Conservation (phyloP, 2,797 vertebrate species). For the Streptopelia turtur region DNA sequence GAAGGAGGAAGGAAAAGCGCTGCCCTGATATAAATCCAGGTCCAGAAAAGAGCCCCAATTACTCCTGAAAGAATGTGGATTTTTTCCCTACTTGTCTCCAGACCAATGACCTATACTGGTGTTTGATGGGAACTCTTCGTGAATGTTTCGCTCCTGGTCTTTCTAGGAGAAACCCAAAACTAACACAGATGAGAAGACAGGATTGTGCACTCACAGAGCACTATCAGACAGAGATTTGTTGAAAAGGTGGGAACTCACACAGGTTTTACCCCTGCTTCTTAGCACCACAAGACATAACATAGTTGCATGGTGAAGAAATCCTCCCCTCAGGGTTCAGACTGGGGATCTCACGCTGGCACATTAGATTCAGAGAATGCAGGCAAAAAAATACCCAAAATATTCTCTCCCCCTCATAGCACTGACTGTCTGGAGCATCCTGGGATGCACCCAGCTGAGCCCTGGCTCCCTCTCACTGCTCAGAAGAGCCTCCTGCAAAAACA, state of each 20-base stretch:
- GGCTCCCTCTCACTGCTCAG: background rate
- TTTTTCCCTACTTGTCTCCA: background rate
- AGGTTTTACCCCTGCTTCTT: background rate
- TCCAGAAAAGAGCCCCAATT: background rate
- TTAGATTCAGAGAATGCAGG: background rate
- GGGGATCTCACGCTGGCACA: background rate
- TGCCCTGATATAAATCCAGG: background rate
- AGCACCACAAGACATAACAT: background rate
- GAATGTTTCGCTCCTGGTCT: background rate
- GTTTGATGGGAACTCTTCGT: background rate
- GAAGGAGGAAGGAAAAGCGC: background rate
- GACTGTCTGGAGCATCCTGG: background rate
- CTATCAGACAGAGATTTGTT: background rate
- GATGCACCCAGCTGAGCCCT: background rate
- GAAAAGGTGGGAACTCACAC: background rate
- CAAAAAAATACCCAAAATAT: background rate
- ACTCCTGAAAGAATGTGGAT: background rate
- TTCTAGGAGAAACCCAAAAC: background rate
- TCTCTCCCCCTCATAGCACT: background rate
- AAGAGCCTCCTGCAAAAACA: background rate
- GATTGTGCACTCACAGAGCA: background rate
- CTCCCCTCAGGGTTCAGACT: background rate
- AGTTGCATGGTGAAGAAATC: background rate
- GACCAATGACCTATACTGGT: background rate
- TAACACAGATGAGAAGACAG: background rate